phyloP scores from a whole-genome alignment of 2,113 vertebrate species.

The Abramis brama region DNA sequence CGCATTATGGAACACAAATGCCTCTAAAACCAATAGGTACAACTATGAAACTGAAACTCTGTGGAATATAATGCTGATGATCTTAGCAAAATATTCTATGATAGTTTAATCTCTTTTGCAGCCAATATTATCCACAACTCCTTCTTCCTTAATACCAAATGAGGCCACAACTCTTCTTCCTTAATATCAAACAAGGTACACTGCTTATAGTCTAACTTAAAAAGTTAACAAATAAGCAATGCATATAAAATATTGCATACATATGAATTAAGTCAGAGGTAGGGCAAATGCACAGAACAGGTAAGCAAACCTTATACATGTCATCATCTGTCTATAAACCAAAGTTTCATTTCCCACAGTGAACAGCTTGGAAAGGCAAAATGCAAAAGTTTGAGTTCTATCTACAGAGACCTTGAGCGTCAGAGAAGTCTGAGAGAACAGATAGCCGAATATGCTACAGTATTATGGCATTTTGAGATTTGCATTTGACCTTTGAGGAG shows the following conservation, averaged over 20 bases:
- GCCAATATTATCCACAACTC: background rate
- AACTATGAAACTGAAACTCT: background rate
- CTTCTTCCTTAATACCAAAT: constrained; percentile 2
- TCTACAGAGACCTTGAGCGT: background rate
- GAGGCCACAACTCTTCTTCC: background rate
- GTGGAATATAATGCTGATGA: constrained; percentile 14
- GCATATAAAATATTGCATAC: constrained; percentile 13
- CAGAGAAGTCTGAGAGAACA: constrained; percentile 14
- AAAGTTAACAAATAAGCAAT: constrained; percentile 23
- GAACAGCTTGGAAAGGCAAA: constrained; percentile 40
- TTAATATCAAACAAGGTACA: constrained; percentile 3
- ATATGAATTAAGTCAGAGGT: constrained; percentile 32
- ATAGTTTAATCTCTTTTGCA: background rate
- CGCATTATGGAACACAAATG: background rate
- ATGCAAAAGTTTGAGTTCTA: constrained; percentile 8
- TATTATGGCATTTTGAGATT: constrained; percentile 36
- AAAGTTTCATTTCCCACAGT: constrained; percentile 26
- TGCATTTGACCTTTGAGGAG: constrained; percentile 30
- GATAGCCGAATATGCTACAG: constrained; percentile 30
- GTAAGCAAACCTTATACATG: background rate
- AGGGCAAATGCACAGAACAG: constrained; percentile 20
- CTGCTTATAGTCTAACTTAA: background rate
- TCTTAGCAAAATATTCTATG: constrained; percentile 1
- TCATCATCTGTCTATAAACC: constrained; percentile 28
- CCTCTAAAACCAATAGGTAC: background rate